Base-by-base conservation (phyloP, 64 coral and sea anemone genomes). In the Acropora yongei region DNA sequence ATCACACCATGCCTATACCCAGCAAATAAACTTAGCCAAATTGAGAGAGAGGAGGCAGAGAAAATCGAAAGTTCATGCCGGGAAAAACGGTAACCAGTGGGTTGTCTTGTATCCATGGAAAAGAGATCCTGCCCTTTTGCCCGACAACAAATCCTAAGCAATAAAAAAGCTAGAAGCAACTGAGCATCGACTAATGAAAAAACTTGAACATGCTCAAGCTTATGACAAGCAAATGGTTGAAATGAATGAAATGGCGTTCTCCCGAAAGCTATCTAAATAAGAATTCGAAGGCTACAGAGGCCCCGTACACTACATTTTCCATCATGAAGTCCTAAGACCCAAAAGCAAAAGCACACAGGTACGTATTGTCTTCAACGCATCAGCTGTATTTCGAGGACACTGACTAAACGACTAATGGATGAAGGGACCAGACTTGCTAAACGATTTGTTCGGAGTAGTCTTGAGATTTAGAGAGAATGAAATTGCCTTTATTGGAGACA, bases 401-500 rank as follows among this genome's bases (percentile, higher is more conserved):
- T 44, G 40, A 30, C 20, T 78, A 41, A 78, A 78, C 17, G 75
- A 78, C 47, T 78, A 78, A 12, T 78, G 75, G 75, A 78, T 30
- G 30, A 30, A 30, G 30, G 30, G 30, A 30, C 30, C 30, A 30
- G 30, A 30, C 30, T 30, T 30, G 10, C 3, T 30, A 78, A 78
- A 78, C 7, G 75, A 47, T 47, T 44, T 78, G 20, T 78, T 20
- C 42, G 75, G 11, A 6, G 55, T 58, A 7, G 55, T 58, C 55
- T 11, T 58, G 11, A 58, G 5, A 30, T 30, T 30, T 30, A 30
- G 30, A 30, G 30, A 30, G 30, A 30, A 30, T 30, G 30, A 30
- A 30, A 40, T 77, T 77, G 75, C 75, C 13, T 41, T 77, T 77
- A 78, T 78, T 41, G 75, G 75, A 78, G 75, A 78, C 75, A 78